Conservation (phyloP, 2,113 vertebrate genomes). For the Theristicus caerulescens region DNA sequence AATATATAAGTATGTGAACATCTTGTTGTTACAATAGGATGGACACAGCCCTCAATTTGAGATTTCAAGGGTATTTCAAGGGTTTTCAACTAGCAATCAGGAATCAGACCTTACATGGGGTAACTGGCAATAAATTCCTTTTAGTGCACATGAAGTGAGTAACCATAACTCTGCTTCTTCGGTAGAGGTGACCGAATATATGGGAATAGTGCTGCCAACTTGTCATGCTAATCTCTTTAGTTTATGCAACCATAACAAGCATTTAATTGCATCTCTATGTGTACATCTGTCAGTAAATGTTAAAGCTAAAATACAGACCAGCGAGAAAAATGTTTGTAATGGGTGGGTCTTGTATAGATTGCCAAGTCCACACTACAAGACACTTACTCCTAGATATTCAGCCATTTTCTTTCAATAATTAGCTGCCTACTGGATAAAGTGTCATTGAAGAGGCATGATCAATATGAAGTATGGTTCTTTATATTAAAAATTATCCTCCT, state of each 20-base stretch:
- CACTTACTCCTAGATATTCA: background rate
- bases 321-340: background rate
- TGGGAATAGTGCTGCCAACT: background rate
- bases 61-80: background rate
- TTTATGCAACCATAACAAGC: background rate
- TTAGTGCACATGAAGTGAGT: background rate
- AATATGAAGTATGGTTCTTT: background rate
- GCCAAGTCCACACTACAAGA: background rate
- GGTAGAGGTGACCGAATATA: background rate
- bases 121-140: background rate
- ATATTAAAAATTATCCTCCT: background rate
- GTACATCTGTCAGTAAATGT: background rate
- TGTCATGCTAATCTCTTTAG: background rate
- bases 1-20: background rate
- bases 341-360: fast-evolving
- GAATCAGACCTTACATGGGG: background rate
- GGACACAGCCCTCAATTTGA: background rate
- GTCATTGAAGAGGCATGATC: background rate
- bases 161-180: background rate
- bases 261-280: background rate
- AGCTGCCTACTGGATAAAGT: background rate
- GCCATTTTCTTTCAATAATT: background rate
- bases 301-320: background rate
- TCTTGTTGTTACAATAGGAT: background rate
- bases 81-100: background rate